Conservation (phyloP, 1,140 invertebrate genomes). For the Cecropterus lyciades region DNA sequence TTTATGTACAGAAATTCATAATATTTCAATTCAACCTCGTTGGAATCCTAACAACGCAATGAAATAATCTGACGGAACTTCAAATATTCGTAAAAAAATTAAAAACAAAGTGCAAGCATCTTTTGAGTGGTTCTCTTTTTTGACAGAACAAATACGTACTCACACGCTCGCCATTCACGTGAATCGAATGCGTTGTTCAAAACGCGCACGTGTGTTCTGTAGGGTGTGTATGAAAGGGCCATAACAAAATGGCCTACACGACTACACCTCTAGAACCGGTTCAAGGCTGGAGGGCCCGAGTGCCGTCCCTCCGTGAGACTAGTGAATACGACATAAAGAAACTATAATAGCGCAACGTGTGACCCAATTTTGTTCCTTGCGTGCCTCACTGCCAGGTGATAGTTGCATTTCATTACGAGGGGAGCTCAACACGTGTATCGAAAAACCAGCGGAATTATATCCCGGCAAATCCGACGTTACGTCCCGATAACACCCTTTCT, state of each 20-base stretch:
- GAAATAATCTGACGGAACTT: constrained; percentile 9
- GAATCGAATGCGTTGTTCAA: constrained; percentile 40
- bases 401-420: constrained; percentile 69
- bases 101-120: constrained; percentile 22
- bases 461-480: constrained; percentile 36
- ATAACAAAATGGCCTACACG: constrained; percentile 42
- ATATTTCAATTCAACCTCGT: constrained; percentile 19
- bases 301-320: constrained; percentile 27
- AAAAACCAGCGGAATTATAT: constrained; percentile 55
- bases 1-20: constrained; percentile 10
- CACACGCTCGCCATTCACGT: constrained; percentile 39
- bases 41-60: constrained; percentile 24
- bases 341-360: constrained; percentile 66
- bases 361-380: constrained; percentile 73
- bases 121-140: constrained; percentile 28
- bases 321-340: constrained; percentile 48
- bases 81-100: constrained; percentile 16
- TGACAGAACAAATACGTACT: constrained; percentile 31
- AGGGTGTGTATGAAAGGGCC: constrained; percentile 51
- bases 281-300: constrained; percentile 47
- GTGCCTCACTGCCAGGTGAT: constrained; percentile 64
- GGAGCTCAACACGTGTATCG: constrained; percentile 72
- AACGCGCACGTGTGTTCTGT: constrained; percentile 44
- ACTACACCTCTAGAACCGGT: constrained; percentile 55
- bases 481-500: constrained; percentile 17